These are phyloP conservation scores for Melopsittacus undulatus DNA, from an alignment of 2,797 vertebrate genomes.

Conservation along the genomic window DNA sequence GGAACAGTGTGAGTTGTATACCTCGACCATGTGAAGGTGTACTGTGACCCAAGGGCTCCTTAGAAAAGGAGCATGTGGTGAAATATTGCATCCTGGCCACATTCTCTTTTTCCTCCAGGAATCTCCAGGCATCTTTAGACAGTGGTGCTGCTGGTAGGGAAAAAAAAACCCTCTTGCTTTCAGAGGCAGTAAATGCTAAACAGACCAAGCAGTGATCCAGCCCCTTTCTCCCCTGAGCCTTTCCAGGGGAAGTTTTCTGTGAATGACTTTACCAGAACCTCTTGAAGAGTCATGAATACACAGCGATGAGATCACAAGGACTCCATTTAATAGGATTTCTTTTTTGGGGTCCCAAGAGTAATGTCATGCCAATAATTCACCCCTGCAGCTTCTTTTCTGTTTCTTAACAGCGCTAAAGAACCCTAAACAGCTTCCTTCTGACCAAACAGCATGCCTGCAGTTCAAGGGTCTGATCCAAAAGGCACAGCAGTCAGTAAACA, in stretches of 20 bases:
- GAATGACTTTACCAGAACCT: conserved; percentile 59
- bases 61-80: background rate
- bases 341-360: conserved; percentile 47
- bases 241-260: conserved; percentile 51
- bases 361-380: conserved; percentile 46
- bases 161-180: background rate
- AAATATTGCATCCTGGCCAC: conserved; percentile 11
- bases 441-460: background rate
- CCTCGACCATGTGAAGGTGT: background rate
- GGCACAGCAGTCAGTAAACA: conserved; percentile 16
- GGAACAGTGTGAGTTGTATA: background rate
- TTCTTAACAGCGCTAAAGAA: conserved; percentile 43
- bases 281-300: conserved; percentile 46
- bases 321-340: conserved; percentile 62
- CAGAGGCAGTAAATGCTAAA: conserved; percentile 40
- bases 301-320: conserved; percentile 53
- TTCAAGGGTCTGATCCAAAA: conserved; percentile 23
- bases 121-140: background rate
- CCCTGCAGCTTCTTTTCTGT: conserved; percentile 32
- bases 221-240: conserved; percentile 15
- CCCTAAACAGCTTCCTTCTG: conserved; percentile 37
- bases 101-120: background rate
- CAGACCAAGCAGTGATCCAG: conserved; percentile 37
- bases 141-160: background rate
- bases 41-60: background rate